Conservation (phyloP, 2,113 vertebrate genomes). For the Melanocharis versteri region DNA sequence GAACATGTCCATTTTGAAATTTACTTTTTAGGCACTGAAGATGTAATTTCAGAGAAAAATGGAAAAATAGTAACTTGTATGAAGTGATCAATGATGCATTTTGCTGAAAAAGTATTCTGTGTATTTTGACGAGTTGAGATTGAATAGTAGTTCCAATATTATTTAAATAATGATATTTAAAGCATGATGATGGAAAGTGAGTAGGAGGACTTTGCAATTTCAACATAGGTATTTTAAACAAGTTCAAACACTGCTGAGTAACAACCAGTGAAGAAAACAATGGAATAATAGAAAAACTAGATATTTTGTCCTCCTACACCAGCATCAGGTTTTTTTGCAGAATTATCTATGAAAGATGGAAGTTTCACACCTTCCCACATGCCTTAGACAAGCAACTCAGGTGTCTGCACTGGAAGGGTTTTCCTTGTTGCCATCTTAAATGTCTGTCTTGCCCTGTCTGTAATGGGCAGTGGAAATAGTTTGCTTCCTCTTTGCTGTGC, state of each 20-base stretch:
- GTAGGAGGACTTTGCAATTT: constrained; percentile 1
- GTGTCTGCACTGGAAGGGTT: neutral
- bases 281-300: neutral
- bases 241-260: neutral
- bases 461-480: neutral
- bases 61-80: neutral
- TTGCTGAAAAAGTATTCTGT: neutral
- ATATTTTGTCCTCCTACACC: neutral
- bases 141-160: neutral
- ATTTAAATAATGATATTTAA: neutral
- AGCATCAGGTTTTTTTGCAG: neutral
- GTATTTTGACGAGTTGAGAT: neutral
- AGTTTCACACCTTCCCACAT: neutral
- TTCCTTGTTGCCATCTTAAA: neutral
- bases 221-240: neutral
- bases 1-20: neutral
- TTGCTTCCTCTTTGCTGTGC: neutral
- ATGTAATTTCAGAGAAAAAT: neutral
- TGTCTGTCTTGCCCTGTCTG: neutral
- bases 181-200: neutral
- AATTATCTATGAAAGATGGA: neutral
- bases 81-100: neutral
- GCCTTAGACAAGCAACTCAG: neutral
- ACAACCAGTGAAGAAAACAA: neutral
- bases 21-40: neutral